A percentile compares a stretch with the other conserved stretches of the same genome.
Conservation (phyloP, 2,797 vertebrate species). For the Scleropages formosus region DNA sequence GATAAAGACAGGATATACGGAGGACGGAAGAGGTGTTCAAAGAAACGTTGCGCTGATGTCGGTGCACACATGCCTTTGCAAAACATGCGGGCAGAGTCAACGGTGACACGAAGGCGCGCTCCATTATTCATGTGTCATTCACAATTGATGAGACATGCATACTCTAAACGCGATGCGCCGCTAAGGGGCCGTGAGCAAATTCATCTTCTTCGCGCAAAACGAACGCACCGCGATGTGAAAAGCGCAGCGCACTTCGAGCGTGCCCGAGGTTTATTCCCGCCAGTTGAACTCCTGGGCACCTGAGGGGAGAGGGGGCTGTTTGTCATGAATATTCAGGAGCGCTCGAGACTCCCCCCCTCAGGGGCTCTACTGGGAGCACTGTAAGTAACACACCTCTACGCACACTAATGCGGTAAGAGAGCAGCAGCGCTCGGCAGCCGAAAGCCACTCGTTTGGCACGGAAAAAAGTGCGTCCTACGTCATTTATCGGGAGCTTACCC, state of each 20-base stretch:
- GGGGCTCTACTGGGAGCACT: neutral
- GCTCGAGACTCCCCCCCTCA: neutral
- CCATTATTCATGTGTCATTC: conserved; percentile 51
- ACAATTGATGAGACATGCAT: conserved; percentile 41
- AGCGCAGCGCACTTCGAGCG: too few relatives aligned
- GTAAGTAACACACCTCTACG: neutral
- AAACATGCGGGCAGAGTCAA: conserved; percentile 29
- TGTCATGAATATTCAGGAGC: neutral
- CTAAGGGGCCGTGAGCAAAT: neutral
- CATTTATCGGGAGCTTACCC: too few relatives aligned
- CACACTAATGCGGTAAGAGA: neutral
- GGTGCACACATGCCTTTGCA: neutral
- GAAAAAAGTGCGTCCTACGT: too few relatives aligned
- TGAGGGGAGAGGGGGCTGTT: neutral
- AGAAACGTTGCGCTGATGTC: neutral
- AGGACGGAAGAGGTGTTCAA: too few relatives aligned
- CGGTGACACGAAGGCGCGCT: conserved; percentile 21
- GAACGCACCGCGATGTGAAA: neutral
- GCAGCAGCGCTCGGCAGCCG: neutral
- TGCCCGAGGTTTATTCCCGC: neutral
- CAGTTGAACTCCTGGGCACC: neutral
- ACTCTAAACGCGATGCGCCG: conserved; percentile 36
- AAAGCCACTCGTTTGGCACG: neutral
- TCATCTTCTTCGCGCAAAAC: neutral
- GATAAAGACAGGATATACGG: too few relatives aligned